phyloP scores from a whole-genome alignment of 2,113 vertebrate genomes.

The Zootoca vivipara region DNA sequence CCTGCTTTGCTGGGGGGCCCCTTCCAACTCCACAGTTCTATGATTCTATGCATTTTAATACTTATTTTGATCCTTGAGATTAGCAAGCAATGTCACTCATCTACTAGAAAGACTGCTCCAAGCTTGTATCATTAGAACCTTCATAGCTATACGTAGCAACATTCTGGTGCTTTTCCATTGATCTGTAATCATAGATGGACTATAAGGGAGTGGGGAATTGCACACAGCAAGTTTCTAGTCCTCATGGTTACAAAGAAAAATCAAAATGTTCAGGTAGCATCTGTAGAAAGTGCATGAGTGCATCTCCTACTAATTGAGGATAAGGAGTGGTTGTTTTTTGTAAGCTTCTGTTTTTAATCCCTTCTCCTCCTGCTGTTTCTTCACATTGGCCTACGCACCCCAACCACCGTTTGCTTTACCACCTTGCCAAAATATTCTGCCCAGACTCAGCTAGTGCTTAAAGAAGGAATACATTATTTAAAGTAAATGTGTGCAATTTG shows the following conservation, averaged over 20 bases:
- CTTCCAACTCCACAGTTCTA: too few species aligned
- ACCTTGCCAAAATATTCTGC: background rate
- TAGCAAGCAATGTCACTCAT: background rate
- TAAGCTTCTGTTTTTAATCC: background rate
- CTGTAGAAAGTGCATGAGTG: background rate
- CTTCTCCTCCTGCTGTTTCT: background rate
- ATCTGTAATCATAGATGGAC: background rate
- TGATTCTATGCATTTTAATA: too few species aligned
- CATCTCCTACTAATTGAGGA: background rate
- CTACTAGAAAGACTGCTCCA: background rate
- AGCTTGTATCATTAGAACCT: background rate
- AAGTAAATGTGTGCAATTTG: background rate
- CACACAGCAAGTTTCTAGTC: background rate
- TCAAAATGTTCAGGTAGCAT: background rate
- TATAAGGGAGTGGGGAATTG: background rate
- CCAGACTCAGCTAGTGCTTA: background rate
- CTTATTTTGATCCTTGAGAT: too few species aligned
- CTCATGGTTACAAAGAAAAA: background rate
- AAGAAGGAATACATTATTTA: background rate
- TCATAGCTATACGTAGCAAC: background rate
- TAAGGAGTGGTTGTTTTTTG: background rate
- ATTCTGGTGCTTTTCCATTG: background rate
- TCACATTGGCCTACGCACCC: background rate
- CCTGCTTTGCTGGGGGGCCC: too few species aligned
- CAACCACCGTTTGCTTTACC: background rate